Conservation (phyloP, 1,140 invertebrate species). For the Achatina immaculata region DNA sequence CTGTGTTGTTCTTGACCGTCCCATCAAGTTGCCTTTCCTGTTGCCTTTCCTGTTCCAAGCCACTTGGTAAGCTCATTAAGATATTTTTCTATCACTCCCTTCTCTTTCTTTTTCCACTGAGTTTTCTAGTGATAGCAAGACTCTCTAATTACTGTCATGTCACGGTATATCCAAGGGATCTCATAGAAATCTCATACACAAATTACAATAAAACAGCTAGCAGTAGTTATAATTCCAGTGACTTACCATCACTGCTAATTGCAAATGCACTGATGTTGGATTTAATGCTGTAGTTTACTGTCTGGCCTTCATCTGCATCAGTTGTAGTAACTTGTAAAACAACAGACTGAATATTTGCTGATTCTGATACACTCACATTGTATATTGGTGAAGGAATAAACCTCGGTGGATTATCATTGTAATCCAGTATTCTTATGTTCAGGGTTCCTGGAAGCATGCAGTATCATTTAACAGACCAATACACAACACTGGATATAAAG, state of each 20-base stretch:
- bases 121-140: too few relatives aligned
- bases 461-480: background rate
- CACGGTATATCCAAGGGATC: too few relatives aligned
- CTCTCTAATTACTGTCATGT: too few relatives aligned
- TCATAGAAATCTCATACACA: too few relatives aligned
- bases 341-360: conserved; percentile 42
- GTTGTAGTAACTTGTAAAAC: conserved; percentile 48
- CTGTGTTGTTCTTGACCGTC: too few relatives aligned
- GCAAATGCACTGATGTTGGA: conserved; percentile 37
- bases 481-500: background rate
- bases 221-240: background rate
- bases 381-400: conserved; percentile 49
- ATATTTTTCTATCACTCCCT: too few relatives aligned
- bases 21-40: too few relatives aligned
- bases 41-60: too few relatives aligned
- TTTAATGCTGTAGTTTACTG: conserved; percentile 46
- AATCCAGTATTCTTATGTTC: conserved; percentile 50
- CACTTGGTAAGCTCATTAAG: too few relatives aligned
- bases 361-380: conserved; percentile 53
- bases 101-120: too few relatives aligned
- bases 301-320: conserved; percentile 55
- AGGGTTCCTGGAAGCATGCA: conserved; percentile 46
- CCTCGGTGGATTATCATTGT: conserved; percentile 57
- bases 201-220: too few relatives aligned
- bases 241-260: conserved; percentile 31